These are phyloP conservation scores for Acleris laterana DNA, from an alignment of 2,888 invertebrate species.

Conservation along the genomic window DNA sequence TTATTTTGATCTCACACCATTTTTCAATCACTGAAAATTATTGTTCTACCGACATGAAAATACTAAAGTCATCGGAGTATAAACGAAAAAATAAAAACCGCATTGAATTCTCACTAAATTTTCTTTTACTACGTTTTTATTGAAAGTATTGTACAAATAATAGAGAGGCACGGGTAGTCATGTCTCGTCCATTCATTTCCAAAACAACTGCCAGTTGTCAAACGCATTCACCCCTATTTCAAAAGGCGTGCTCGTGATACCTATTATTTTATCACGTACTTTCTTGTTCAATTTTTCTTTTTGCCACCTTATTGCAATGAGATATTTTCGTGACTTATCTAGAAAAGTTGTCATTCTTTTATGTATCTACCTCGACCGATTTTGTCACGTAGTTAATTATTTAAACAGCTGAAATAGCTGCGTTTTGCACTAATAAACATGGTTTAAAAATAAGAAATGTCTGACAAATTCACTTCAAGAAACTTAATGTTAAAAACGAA, in stretches of 20 bases:
- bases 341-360: background rate
- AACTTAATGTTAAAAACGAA: too few relatives aligned
- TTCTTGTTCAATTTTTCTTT: slow-evolving; percentile 52
- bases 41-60: background rate
- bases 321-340: slow-evolving; percentile 44
- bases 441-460: too few relatives aligned
- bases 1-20: too few relatives aligned
- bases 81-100: too few relatives aligned
- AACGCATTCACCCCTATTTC: slow-evolving; percentile 64
- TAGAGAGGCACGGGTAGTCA: slow-evolving; percentile 48
- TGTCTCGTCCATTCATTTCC: slow-evolving; percentile 63
- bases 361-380: too few relatives aligned
- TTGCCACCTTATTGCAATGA: slow-evolving; percentile 48
- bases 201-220: slow-evolving; percentile 67
- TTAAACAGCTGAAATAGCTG: too few relatives aligned
- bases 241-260: slow-evolving; percentile 57
- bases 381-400: too few relatives aligned
- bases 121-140: slow-evolving; percentile 1
- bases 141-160: slow-evolving; percentile 21
- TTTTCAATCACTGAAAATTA: too few relatives aligned
- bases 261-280: slow-evolving; percentile 71
- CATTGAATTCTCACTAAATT: too few relatives aligned
- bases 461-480: too few relatives aligned
- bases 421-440: too few relatives aligned
- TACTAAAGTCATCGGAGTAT: background rate